Evolutionary conservation across 1,140 invertebrate species (phyloP).

Genomic region (Andrena cerasifolii): DNA sequence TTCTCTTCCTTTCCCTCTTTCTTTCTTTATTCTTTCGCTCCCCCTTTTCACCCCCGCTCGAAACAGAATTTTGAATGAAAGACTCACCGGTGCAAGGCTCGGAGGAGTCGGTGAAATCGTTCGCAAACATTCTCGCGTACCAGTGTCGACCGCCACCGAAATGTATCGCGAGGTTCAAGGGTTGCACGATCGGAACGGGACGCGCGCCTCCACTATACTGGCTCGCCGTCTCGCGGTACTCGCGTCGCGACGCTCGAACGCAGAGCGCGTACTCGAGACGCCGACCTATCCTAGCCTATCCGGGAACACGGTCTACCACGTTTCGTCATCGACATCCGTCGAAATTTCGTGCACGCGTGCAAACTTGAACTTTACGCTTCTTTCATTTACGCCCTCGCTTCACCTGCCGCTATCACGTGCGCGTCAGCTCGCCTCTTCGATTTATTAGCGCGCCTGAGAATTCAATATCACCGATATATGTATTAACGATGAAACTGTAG

Average conservation of each 20-base stretch:
- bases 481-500: too few relatives aligned
- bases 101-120: not conserved
- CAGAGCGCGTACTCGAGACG: slow-evolving; percentile 71
- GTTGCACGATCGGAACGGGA: slow-evolving; percentile 62
- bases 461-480: too few relatives aligned
- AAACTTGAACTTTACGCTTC: not conserved
- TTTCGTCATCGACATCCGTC: slow-evolving; percentile 6
- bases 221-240: slow-evolving; percentile 49
- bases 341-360: not conserved
- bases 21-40: not conserved
- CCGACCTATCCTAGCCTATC: slow-evolving; percentile 56
- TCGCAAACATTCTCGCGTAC: not conserved
- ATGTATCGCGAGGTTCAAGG: slow-evolving; percentile 4
- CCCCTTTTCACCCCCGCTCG: too few relatives aligned
- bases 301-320: slow-evolving; percentile 15
- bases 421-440: too few relatives aligned
- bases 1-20: not conserved
- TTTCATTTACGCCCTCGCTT: too few relatives aligned
- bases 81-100: slow-evolving; percentile 45
- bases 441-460: too few relatives aligned
- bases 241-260: slow-evolving; percentile 65
- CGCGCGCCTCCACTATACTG: slow-evolving; percentile 71
- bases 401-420: too few relatives aligned
- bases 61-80: not conserved
- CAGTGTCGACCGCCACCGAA: not conserved